Base-by-base conservation (phyloP, 2,113 vertebrate genomes). In the Tylochromis polylepis region DNA sequence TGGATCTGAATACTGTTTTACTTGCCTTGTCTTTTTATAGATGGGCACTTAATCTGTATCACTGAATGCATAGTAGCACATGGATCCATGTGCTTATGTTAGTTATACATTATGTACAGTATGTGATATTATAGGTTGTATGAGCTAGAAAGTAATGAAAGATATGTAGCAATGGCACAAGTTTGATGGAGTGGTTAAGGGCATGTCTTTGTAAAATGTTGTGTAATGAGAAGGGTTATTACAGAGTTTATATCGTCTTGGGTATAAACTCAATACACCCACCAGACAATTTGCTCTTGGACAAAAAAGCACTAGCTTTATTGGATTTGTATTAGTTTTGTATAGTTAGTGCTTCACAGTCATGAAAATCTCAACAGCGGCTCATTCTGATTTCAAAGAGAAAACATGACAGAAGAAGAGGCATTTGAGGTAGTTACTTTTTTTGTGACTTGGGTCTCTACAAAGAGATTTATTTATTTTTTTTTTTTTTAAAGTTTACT, bases 1-100 rank as follows among this genome's bases (percentile, higher is more conserved):
- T 81, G 87, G 87, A 88, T 82, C 89, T 91, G 89, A 94, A 90
- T 91, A 86, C 88, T 87, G 84, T 90, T 94, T 94, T 92, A 91
- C 91, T 94, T 83, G 81, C 65, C 59, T 77, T 20, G 59, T 88
- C 90, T 94, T 93, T 95, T 93, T 94, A 90, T 92, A 89, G 87
- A 70, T 11, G 2, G 57, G 2, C n/a, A 8, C 55, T 88, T 86
- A 85, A 87, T 82, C 59, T 90, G 85, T 86, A 86, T 89, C 81
- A 81, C 49, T 88, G 85, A 80, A 41, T 82, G 82, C 41, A 22
- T 79, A 78, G 65, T 82, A 84, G 75, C 79, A 65, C 15, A 72
- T 27, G 14, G 41, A 38, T 22, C 79, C 8, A 8, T 78, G 84
- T 53, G 60, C 22, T 41, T 84, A 53, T 11, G 46, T 88, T 41